A percentile compares a stretch with the other conserved stretches of the same genome.
Conservation (phyloP, 2,888 invertebrate species). For the Mesochorus sp. region DNA sequence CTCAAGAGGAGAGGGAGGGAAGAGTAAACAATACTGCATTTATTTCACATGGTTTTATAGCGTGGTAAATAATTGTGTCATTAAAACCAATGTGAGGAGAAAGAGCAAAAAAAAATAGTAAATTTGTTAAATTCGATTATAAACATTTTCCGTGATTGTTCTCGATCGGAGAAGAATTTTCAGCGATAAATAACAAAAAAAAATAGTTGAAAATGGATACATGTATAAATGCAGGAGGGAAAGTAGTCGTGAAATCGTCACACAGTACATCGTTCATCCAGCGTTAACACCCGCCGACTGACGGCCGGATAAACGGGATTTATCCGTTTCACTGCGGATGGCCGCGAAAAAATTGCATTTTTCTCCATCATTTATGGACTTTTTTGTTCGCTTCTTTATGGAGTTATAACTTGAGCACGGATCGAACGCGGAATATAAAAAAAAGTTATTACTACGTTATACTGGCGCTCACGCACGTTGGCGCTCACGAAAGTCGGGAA, state of each 20-base stretch:
- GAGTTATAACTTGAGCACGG: neutral
- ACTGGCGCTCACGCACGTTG: neutral
- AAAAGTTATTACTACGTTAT: neutral
- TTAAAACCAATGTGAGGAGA: neutral
- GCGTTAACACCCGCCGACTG: slow-evolving; percentile 30
- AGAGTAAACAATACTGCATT: no score
- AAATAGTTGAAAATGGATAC: neutral
- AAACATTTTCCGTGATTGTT: neutral
- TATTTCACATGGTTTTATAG: neutral
- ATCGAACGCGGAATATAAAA: slow-evolving; percentile 20
- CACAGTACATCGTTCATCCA: slow-evolving; percentile 21
- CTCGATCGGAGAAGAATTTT: neutral
- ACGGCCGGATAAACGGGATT: slow-evolving; percentile 47
- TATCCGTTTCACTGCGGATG: slow-evolving; percentile 46
- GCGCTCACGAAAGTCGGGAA: slow-evolving; percentile 43
- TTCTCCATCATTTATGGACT: slow-evolving; percentile 7
- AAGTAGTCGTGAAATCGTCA: slow-evolving; percentile 43
- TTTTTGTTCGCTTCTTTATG: neutral
- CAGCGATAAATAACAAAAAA: neutral
- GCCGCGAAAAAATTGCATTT: slow-evolving; percentile 26
- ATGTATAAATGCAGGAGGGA: slow-evolving; percentile 24
- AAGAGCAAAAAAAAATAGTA: neutral
- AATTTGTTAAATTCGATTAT: neutral
- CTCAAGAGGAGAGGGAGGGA: no score
- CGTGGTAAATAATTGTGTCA: neutral